Conservation (phyloP, 2,113 vertebrate genomes). For the Egretta garzetta region DNA sequence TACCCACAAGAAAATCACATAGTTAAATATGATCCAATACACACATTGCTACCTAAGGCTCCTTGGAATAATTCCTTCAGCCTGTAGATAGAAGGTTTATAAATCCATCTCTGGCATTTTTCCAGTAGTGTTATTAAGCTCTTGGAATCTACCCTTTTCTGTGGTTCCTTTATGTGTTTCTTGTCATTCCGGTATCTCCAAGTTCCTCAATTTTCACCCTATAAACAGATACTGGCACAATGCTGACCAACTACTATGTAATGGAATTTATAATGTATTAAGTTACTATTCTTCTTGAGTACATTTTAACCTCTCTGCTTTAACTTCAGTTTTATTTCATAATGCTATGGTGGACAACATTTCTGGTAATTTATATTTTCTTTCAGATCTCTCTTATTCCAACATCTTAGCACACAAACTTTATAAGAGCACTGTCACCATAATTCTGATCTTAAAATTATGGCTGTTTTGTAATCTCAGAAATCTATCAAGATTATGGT, state of each 20-base stretch:
- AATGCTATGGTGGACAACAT: not conserved
- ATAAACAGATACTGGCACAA: conserved; percentile 10
- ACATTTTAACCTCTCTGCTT: not conserved
- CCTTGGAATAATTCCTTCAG: conserved; percentile 26
- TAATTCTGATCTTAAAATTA: not conserved
- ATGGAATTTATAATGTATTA: not conserved
- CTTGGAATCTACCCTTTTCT: conserved; percentile 25
- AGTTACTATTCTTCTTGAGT: not conserved
- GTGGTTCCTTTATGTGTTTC: conserved; percentile 20
- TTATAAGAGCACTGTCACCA: not conserved
- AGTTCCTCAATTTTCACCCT: conserved; percentile 36
- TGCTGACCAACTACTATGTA: not conserved
- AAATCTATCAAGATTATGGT: not conserved
- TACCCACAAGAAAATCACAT: conserved; percentile 59
- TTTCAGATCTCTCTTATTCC: not conserved
- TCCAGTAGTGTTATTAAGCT: conserved; percentile 39
- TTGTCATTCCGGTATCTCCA: conserved; percentile 29
- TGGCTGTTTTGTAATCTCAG: not conserved
- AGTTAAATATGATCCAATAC: conserved; percentile 54
- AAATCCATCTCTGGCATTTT: conserved; percentile 54
- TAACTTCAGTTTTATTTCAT: not conserved
- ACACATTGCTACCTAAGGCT: conserved; percentile 55
- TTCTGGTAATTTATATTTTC: not conserved
- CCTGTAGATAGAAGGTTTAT: conserved; percentile 26
- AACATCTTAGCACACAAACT: not conserved